phyloP scores from a whole-genome alignment of 2,113 vertebrate species.

The Clarias macrocephalus region DNA sequence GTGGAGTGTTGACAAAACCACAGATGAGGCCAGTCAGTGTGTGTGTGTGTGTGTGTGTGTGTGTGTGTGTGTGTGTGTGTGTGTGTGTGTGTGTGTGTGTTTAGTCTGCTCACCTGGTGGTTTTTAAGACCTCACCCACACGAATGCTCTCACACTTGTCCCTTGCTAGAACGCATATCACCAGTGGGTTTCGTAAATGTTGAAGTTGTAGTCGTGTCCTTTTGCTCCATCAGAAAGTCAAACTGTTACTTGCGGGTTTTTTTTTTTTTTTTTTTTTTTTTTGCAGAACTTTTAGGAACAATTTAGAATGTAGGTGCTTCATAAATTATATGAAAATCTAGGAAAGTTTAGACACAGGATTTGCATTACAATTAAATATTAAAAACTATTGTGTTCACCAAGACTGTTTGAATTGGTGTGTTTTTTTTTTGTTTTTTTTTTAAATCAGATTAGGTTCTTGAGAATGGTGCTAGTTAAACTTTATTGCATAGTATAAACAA shows the following conservation, averaged over 20 bases:
- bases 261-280: not conserved
- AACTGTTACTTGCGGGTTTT: not conserved
- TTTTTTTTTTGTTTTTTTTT: too few relatives aligned
- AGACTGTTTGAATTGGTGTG: too few relatives aligned
- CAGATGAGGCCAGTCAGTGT: not conserved
- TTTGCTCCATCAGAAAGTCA: not conserved
- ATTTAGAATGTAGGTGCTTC: not conserved
- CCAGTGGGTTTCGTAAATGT: not conserved
- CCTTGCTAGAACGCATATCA: not conserved
- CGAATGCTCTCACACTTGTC: not conserved
- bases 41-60: slow-evolving; percentile 36
- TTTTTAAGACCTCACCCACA: slow-evolving; percentile 58
- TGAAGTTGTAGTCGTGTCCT: not conserved
- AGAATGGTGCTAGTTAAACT: too few relatives aligned
- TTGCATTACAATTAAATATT: too few relatives aligned
- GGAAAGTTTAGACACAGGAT: too few relatives aligned
- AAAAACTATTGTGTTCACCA: too few relatives aligned
- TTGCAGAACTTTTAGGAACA: not conserved
- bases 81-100: slow-evolving; percentile 42
- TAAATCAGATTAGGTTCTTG: too few relatives aligned
- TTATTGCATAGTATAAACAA: too few relatives aligned
- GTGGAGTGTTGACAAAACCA: slow-evolving; percentile 57
- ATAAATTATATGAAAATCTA: not conserved
- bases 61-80: slow-evolving; percentile 23
- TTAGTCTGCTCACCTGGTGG: slow-evolving; percentile 61